Conservation (phyloP, 2,797 vertebrate species). For the Danio kyathit region DNA sequence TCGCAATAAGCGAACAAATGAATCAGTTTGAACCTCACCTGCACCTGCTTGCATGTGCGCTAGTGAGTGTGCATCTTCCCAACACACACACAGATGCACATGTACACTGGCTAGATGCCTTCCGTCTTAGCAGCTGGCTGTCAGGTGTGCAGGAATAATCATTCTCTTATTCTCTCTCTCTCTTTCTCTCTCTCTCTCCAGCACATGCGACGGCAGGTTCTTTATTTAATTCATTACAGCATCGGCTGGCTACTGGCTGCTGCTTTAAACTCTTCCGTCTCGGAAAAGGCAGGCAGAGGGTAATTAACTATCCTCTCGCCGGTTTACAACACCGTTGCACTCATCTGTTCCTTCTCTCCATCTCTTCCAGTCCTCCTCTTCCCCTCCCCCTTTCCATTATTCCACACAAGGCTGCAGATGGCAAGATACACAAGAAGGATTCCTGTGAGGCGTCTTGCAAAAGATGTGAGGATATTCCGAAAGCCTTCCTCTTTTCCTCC, state of each 20-base stretch:
- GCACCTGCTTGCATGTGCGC: conserved; percentile 40
- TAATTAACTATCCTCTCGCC: conserved; percentile 57
- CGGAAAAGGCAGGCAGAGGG: conserved; percentile 56
- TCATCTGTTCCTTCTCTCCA: conserved; percentile 55
- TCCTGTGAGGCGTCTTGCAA: conserved; percentile 31
- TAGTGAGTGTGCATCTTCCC: conserved; percentile 27
- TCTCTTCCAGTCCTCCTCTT: conserved; percentile 59
- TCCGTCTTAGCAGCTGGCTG: conserved; percentile 49
- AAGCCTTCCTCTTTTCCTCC: conserved; percentile 41
- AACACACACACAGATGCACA: conserved; percentile 32
- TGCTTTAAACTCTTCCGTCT: conserved; percentile 77
- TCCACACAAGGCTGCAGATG: conserved; percentile 11
- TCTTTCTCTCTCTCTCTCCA: conserved; percentile 67
- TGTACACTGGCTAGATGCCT: conserved; percentile 48
- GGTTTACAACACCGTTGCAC: conserved; percentile 52
- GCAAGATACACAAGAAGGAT: conserved; percentile 30
- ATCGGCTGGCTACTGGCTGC: conserved; percentile 67
- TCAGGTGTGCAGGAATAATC: conserved; percentile 61
- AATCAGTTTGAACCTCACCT: conserved; percentile 59
- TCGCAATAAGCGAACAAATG: conserved; percentile 32
- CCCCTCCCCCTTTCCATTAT: conserved; percentile 42
- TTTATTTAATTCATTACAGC: conserved; percentile 85
- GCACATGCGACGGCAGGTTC: conserved; percentile 75
- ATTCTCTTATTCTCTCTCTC: conserved; percentile 30
- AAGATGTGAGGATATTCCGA: conserved; percentile 64